Base-by-base conservation (phyloP, 2,797 vertebrate genomes). In the Melanotaenia maccullochi region DNA sequence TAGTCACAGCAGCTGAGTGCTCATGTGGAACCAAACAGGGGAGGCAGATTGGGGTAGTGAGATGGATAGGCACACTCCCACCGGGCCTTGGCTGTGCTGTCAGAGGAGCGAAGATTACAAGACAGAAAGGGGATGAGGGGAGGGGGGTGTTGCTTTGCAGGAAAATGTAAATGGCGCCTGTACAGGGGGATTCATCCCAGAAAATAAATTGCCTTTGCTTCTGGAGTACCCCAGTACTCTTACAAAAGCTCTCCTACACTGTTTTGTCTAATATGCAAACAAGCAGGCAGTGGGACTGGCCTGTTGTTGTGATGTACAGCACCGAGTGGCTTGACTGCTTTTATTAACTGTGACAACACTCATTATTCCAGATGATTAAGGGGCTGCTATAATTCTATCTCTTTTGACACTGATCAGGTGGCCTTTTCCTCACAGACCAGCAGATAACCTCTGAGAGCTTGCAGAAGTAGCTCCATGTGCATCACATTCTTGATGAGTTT, bases 1-100 rank as follows among this genome's bases (percentile, higher is more conserved):
- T 93, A 93, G 91, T 87, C 86, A 89, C 89, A 90, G 91, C 90
- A 87, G 88, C 87, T 84, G 87, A 93, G 91, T 91, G 90, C 88
- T 92, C 90, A 92, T 90, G 90, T 90, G 91, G 91, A 92, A 93
- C 92, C 87, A 90, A 91, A 91, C 85, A 82, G 79, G 82, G 87
- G 82, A 89, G 87, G 89, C 86, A 89, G 88, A 91, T 89, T 85
- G 86, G 86, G 79, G 85, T 63, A 90, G 90, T 84, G 89, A 89
- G 90, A 93, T 91, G 91, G 91, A 92, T 89, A 86, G 85, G 82
- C 87, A 80, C 82, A 87, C 82, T 90, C 90, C 90, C 90, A 92
- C 85, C 62, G 84, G 90, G 89, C 79, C 85, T 83, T 85, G 75
- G 81, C 83, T 87, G 77, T 79, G 85, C 85, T 85, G 88, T 88